Base-by-base conservation (phyloP, 2,888 invertebrate species). In the Luperina nickerlii region DNA sequence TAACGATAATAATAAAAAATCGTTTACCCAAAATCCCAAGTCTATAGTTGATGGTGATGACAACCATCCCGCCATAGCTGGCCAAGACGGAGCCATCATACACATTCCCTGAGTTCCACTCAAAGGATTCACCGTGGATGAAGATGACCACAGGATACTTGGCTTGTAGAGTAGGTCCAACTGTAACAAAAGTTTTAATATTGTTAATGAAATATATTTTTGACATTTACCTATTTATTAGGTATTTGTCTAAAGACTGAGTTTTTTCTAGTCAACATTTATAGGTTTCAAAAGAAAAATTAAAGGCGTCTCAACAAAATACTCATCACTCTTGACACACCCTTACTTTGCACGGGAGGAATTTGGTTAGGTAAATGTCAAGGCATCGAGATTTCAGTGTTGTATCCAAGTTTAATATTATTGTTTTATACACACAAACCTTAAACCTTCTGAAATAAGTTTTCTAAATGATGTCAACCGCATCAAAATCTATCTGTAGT, bases 61-160 rank as follows among this genome's bases (percentile, higher is more conserved):
- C 99, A 80, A 99, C 98, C 91, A 99, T 97, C 82, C 98, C 98
- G 42, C 98, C 99, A 94, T 99, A 99, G 93, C 99, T 98, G 70
- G 99, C 98, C 84, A 99, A 97, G 70, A 99, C 98, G 86, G 99
- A 98, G 78, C 99, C 99, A 94, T 99, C 99, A 96, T 99, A 99
- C 11, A 99, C 98, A 96, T 99, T 99, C 86, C 99, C 99, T 73
- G 99, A 98, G 94, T 99, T 99, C 98, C 99, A 99, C 92, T 99
- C 99, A 94, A 98, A 99, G 8, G 99, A 99, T 93, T 99, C 99
- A 0, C 99, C 99, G 91, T 99, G 99, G 88, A 99, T 98, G 96
- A 98, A 99, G 76, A 99, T 98, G 93, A 99, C 97, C 15, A 99
- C 99, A 0, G 99, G 98, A 94, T 98, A 98, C 90, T 97, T 98